Conservation (phyloP, 2,113 vertebrate species). For the Oryzias javanicus region DNA sequence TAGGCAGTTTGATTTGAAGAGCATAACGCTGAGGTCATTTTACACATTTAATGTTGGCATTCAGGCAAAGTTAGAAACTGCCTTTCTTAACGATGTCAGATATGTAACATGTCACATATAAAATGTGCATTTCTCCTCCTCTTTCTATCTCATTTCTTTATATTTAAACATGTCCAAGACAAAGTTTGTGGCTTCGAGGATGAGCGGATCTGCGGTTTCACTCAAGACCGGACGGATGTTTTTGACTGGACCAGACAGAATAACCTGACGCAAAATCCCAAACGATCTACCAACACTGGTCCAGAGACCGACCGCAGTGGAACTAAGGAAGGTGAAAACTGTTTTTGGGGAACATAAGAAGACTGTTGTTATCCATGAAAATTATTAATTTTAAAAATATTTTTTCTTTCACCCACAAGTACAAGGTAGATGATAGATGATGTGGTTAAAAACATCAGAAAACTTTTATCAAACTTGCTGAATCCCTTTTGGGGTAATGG, state of each 20-base stretch:
- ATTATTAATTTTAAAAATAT: no score
- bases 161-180: slow-evolving; percentile 66
- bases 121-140: neutral
- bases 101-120: neutral
- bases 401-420: no score
- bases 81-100: slow-evolving; percentile 1
- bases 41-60: slow-evolving; percentile 3
- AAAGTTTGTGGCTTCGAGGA: slow-evolving; percentile 95
- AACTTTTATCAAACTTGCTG: no score
- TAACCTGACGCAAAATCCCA: slow-evolving; percentile 89
- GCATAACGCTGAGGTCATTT: slow-evolving; percentile 25
- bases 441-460: neutral
- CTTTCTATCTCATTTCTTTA: neutral
- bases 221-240: slow-evolving; percentile 89
- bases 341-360: neutral
- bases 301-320: slow-evolving; percentile 91
- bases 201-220: slow-evolving; percentile 90
- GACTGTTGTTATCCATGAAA: no score
- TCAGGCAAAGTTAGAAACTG: slow-evolving; percentile 5
- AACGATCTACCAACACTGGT: slow-evolving; percentile 91
- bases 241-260: slow-evolving; percentile 99
- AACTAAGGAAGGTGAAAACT: slow-evolving; percentile 84
- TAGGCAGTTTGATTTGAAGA: slow-evolving; percentile 22
- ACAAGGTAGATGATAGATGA: no score
- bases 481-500: no score